Conservation (phyloP, 2,888 invertebrate genomes). For the Agrotis ipsilon region DNA sequence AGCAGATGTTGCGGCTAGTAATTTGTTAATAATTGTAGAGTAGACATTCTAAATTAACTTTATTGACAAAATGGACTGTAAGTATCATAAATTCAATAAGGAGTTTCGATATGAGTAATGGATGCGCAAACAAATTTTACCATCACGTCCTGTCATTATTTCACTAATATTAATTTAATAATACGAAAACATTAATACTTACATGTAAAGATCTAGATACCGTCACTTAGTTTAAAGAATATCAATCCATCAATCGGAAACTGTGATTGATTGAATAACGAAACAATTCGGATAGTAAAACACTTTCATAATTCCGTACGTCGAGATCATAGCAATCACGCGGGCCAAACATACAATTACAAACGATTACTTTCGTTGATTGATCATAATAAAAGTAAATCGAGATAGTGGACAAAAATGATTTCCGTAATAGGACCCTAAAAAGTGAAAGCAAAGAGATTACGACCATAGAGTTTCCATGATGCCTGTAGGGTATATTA, state of each 20-base stretch:
- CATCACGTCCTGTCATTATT: slow-evolving; percentile 37
- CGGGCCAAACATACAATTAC: slow-evolving; percentile 55
- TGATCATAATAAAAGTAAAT: slow-evolving; percentile 61
- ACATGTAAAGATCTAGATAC: slow-evolving; percentile 59
- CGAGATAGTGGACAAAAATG: slow-evolving; percentile 47
- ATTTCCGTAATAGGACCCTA: slow-evolving; percentile 58
- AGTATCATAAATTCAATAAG: slow-evolving; percentile 25
- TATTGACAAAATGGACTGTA: slow-evolving; percentile 9
- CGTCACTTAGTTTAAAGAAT: slow-evolving; percentile 50
- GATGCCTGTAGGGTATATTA: slow-evolving; percentile 41
- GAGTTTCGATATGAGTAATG: slow-evolving; percentile 44
- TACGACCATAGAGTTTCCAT: slow-evolving; percentile 36
- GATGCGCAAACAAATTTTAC: slow-evolving; percentile 24
- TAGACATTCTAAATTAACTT: slow-evolving; percentile 8
- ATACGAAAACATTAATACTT: slow-evolving; percentile 25
- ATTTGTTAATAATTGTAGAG: slow-evolving; percentile 5
- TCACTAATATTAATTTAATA: slow-evolving; percentile 33
- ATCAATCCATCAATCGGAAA: slow-evolving; percentile 56
- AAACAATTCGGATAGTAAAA: slow-evolving; percentile 60
- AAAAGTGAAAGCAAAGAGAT: slow-evolving; percentile 57
- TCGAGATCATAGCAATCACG: slow-evolving; percentile 57
- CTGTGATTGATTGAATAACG: slow-evolving; percentile 59
- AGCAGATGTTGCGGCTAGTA: background rate
- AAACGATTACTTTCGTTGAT: slow-evolving; percentile 64
- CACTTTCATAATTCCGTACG: slow-evolving; percentile 63